Evolutionary conservation across 2,797 vertebrate species (phyloP).

Genomic region (Centroberyx gerrardi): DNA sequence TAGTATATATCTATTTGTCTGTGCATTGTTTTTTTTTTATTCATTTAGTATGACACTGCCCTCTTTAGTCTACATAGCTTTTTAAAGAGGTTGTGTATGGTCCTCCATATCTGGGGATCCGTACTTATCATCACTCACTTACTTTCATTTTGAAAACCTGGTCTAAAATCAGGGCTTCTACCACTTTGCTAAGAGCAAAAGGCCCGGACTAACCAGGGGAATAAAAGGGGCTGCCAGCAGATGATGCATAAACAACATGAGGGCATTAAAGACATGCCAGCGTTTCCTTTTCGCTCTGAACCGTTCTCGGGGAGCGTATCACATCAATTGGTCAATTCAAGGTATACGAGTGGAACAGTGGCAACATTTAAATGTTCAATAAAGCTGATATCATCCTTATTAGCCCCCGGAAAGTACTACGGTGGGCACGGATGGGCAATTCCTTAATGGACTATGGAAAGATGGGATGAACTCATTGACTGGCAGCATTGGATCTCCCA

Average conservation of each 20-base stretch:
- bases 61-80: background rate
- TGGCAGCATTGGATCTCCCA: slow-evolving; percentile 52
- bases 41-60: background rate
- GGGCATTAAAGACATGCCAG: background rate
- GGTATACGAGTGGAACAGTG: slow-evolving; percentile 21
- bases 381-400: slow-evolving; percentile 35
- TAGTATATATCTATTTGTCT: background rate
- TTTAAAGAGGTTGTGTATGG: background rate
- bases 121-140: too few species aligned
- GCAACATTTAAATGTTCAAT: slow-evolving; percentile 32
- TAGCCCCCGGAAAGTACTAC: slow-evolving; percentile 25
- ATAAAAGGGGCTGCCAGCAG: background rate
- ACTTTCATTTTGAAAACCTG: too few species aligned
- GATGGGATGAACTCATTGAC: slow-evolving; percentile 63
- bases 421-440: slow-evolving; percentile 48
- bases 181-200: background rate
- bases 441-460: slow-evolving; percentile 61
- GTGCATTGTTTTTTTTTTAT: background rate
- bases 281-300: background rate
- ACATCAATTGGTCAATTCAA: slow-evolving; percentile 11
- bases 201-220: background rate
- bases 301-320: background rate
- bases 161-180: too few species aligned
- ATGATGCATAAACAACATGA: slow-evolving; percentile 15
- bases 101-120: background rate